These are phyloP conservation scores for Acanthopagrus latus DNA, from an alignment of 2,797 vertebrate species.

Conservation along the genomic window DNA sequence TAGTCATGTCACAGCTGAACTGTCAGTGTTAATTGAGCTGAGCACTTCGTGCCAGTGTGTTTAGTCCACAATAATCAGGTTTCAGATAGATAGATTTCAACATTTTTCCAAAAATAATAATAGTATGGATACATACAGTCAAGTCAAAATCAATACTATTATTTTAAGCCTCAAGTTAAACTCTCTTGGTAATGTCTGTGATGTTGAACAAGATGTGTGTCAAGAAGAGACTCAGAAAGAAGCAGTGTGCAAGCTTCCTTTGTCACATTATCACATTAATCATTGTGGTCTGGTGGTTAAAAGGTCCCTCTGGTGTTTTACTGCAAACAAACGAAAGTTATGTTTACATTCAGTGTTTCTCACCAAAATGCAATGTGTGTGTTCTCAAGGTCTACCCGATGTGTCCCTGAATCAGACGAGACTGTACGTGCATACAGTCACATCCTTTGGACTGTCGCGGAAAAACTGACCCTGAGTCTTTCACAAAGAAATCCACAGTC, in stretches of 20 bases:
- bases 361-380: background rate
- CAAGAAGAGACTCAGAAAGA: slow-evolving; percentile 3
- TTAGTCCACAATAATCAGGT: background rate
- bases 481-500: too few relatives aligned
- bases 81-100: background rate
- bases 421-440: too few relatives aligned
- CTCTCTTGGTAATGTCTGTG: too few relatives aligned
- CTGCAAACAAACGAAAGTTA: background rate
- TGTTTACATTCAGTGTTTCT: background rate
- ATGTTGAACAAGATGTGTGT: background rate
- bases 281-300: background rate
- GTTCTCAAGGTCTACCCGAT: background rate
- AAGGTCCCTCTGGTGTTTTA: background rate
- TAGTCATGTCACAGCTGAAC: slow-evolving; percentile 14
- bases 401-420: too few relatives aligned
- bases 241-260: slow-evolving; percentile 4
- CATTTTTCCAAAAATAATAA: background rate
- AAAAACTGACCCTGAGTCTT: too few relatives aligned
- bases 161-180: background rate
- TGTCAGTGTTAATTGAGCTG: slow-evolving; percentile 28
- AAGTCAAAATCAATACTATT: background rate
- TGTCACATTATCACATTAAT: background rate
- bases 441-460: too few relatives aligned
- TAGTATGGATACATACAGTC: background rate
- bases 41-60: background rate